These are phyloP conservation scores for Engraulis encrasicolus DNA, from an alignment of 2,113 vertebrate species.

Conservation along the genomic window DNA sequence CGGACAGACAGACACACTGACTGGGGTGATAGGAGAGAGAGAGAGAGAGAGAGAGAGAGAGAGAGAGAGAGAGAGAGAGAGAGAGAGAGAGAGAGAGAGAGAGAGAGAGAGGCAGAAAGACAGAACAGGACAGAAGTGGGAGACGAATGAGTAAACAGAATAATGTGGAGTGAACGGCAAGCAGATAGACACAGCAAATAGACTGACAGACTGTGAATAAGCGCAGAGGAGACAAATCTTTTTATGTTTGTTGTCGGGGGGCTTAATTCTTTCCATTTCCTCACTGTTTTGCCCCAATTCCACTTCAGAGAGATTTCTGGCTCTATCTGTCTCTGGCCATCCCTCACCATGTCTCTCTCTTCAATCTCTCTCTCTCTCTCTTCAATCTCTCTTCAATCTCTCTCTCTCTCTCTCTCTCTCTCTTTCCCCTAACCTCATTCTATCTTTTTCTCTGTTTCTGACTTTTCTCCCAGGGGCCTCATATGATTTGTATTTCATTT, in stretches of 20 bases:
- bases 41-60: no score
- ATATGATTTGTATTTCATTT: neutral
- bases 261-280: neutral
- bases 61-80: no score
- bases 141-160: neutral
- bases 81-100: neutral
- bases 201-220: neutral
- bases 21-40: no score
- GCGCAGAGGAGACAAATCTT: neutral
- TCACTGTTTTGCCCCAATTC: neutral
- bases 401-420: neutral
- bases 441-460: neutral
- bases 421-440: neutral
- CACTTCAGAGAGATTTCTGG: neutral
- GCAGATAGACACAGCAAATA: neutral
- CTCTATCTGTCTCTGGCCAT: neutral
- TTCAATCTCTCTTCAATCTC: neutral
- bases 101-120: neutral
- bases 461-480: slow-evolving; percentile 18
- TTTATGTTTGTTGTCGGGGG: neutral
- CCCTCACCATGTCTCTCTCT: neutral
- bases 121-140: neutral
- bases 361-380: neutral
- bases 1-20: no score
- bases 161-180: neutral